Evolutionary conservation across 2,888 invertebrate species (phyloP).

Genomic region (Strigamia crassipes): DNA sequence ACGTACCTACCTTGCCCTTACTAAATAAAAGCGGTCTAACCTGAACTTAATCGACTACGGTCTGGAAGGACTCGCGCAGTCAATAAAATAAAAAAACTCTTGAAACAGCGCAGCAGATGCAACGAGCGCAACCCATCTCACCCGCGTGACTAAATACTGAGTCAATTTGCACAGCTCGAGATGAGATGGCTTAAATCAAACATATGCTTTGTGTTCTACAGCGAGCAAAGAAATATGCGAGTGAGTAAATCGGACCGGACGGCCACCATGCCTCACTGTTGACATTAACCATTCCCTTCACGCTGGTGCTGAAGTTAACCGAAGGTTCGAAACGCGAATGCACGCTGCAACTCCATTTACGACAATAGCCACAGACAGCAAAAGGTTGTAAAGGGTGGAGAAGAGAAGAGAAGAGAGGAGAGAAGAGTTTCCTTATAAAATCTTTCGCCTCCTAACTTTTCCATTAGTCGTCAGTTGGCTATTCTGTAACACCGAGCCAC

Average conservation of each 20-base stretch:
- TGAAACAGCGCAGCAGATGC: background rate
- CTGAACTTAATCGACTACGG: no score
- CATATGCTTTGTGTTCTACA: background rate
- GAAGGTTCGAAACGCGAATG: no score
- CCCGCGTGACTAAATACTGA: no score
- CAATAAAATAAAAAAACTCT: no score
- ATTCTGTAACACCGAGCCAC: no score
- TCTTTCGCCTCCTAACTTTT: background rate
- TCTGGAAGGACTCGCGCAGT: no score
- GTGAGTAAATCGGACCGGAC: background rate
- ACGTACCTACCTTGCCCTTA: no score
- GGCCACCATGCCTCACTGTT: background rate
- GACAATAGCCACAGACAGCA: constrained; percentile 3
- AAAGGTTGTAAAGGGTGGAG: background rate
- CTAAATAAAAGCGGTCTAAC: no score
- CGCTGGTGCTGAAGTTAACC: background rate
- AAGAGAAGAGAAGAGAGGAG: no score
- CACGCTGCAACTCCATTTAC: constrained; percentile 3
- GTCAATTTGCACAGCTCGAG: background rate
- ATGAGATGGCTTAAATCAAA: background rate
- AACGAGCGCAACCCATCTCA: no score
- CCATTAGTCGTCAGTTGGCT: background rate
- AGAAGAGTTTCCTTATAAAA: background rate
- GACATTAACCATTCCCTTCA: constrained; percentile 19
- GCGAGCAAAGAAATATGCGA: background rate